Conservation (phyloP, 2,888 invertebrate species). For the Meloe dianella region DNA sequence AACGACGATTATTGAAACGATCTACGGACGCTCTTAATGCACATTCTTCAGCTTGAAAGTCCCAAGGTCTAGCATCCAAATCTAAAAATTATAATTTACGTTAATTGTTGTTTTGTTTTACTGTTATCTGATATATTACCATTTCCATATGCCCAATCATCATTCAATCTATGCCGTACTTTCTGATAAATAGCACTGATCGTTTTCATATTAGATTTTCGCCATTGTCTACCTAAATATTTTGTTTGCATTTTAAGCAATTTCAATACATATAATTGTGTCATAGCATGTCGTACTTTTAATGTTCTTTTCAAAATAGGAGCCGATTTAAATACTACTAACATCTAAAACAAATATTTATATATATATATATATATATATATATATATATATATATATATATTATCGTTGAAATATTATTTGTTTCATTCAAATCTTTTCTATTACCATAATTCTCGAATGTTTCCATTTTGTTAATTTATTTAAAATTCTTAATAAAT, state of each 20-base stretch:
- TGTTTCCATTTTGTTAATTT: conserved; percentile 99
- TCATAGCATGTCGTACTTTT: conserved; percentile 94
- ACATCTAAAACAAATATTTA: conserved; percentile 67
- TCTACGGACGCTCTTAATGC: conserved; percentile 92
- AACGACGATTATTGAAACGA: conserved; percentile 92
- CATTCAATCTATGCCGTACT: conserved; percentile 93
- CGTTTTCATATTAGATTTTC: conserved; percentile 99
- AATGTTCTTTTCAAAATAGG: conserved; percentile 96
- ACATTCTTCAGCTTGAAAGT: conserved; percentile 97
- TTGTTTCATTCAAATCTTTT: no score
- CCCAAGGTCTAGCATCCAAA: conserved; percentile 97
- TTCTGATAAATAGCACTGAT: conserved; percentile 99
- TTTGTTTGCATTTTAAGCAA: conserved; percentile 99
- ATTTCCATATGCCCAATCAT: conserved; percentile 99
- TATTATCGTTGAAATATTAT: no score
- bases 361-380: conserved; percentile 10
- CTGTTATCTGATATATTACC: conserved; percentile 59
- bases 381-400: no score
- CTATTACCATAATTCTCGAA: conserved; percentile 88
- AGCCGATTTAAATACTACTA: conserved; percentile 99
- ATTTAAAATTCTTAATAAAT: conserved; percentile 93
- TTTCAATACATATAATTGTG: conserved; percentile 97
- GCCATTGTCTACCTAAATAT: conserved; percentile 98
- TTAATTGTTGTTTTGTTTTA: background rate
- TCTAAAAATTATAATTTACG: conserved; percentile 61